Evolutionary conservation across 1,140 invertebrate genomes (phyloP).

Genomic region (Coelopa frigida): DNA sequence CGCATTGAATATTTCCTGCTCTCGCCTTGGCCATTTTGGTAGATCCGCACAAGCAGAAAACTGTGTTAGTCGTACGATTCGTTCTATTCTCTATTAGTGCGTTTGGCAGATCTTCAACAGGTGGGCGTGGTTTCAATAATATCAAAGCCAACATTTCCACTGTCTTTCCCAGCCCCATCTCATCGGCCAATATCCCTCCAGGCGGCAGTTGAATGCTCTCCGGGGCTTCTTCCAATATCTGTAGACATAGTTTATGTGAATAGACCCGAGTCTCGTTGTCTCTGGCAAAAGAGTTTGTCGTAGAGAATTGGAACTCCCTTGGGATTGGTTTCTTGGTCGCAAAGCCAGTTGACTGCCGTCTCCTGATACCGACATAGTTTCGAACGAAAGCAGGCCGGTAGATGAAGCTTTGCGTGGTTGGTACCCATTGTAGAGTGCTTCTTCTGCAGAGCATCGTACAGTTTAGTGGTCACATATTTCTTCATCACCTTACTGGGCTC

Average conservation of each 20-base stretch:
- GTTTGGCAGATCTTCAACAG: not conserved
- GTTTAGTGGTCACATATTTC: constrained; percentile 30
- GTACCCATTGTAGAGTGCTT: constrained; percentile 15
- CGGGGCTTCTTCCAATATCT: constrained; percentile 39
- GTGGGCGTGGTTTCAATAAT: constrained; percentile 52
- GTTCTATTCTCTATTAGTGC: not conserved
- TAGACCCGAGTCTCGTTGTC: constrained; percentile 19
- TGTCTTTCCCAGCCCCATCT: constrained; percentile 81
- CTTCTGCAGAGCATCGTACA: constrained; percentile 26
- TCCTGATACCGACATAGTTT: constrained; percentile 60
- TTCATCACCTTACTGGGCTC: constrained; percentile 6
- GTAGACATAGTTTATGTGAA: constrained; percentile 50
- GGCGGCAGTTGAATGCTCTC: constrained; percentile 37
- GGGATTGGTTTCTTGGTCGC: constrained; percentile 47
- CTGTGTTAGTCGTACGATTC: not conserved
- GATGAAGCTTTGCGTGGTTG: not conserved
- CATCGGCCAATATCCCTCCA: constrained; percentile 76
- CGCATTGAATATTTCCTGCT: constrained; percentile 20
- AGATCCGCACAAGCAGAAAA: not conserved
- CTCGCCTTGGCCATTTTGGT: not conserved
- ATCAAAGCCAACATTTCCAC: constrained; percentile 68
- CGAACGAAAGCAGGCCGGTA: constrained; percentile 28
- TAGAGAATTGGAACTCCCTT: constrained; percentile 19
- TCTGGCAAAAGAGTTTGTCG: constrained; percentile 13
- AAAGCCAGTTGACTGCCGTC: constrained; percentile 63